Base-by-base conservation (phyloP, 2,113 vertebrate species). In the Hydrolagus affinis region DNA sequence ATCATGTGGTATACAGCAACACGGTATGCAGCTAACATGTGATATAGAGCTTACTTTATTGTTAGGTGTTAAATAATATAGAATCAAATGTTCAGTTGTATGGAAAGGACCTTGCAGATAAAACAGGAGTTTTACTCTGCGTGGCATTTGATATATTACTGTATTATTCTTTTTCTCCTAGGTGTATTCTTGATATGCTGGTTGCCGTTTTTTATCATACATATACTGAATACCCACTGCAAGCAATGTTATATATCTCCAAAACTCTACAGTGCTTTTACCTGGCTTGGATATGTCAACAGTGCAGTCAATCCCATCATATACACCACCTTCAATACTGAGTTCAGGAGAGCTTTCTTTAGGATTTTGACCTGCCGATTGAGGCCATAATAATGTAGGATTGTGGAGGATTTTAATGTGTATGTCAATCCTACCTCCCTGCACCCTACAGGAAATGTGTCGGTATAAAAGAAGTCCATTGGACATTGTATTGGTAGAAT, bases 101-200 rank as follows among this genome's bases (percentile, higher is more conserved):
- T 44, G 1, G 60, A 25, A 15, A 64, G 8, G 25, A 15, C 1
- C 28, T 0, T 14, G n/a, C 0, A 15, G 23, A 19, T 68, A 62
- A 66, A 83, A 59, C 66, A 77, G 19, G 11, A 17, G 1, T 14
- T 80, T 80, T 15, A 25, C 64, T 66, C 8, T 15, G 23, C 8
- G 4, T 8, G 11, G 10, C 4, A 9, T 9, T 83, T 66, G 25
- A 30, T 32, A 23, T 66, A 30, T 64, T 66, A 15, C 77, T 64
- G 8, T 62, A 57, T 59, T 66, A 21, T 44, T 75, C 14, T 70
- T 89, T 86, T 87, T 71, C 86, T 62, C 90, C 25, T 83, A 97
- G 97, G 96, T 32, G 91, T 96, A 72, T 98, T 98, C 91, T 94
- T 98, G 90, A 92, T 97, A 91, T 98, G 96, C 92, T 98, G 97